Evolutionary conservation across 2,888 invertebrate species (phyloP), one percentile per base, ranked within the genome.

Genomic region (Tenthredo distinguenda): DNA sequence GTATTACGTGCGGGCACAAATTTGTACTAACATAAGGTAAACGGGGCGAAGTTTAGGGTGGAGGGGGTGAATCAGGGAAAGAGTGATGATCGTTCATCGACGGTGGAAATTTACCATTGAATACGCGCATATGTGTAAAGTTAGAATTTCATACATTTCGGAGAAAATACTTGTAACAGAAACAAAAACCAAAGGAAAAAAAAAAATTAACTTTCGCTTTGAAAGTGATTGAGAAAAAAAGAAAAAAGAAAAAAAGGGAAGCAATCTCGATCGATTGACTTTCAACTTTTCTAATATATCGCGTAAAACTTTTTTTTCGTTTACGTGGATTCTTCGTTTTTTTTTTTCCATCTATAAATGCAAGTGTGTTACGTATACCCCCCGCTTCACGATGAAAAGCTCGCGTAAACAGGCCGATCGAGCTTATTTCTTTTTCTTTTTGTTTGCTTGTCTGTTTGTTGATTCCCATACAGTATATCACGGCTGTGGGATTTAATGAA

Each of bases 401-500:
- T 37, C 31, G 9, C 7, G n/a, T 6, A 71, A n/a, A 71, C 37
- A 34, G 37, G n/a, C 34, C 34, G 34, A 71, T 71, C 10, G 71
- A 71, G n/a, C 37, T 37, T 71, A 40, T 71, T n/a, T 18, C 34
- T 37, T 37, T 26, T 37, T 71, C 4, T 37, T 2, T 12, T 26
- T 21, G 2, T 62, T 62, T 26, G 26, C 15, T 31, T 68, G 7
- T 55, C n/a, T 55, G 55, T n/a, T 62, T 62, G 26, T 26, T 62
- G 26, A 62, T 62, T 26, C 62, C 26, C 7, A 26, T 62, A 62
- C 10, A 62, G 62, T 71, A 71, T 37, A 65, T 12, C 26, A 40
- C 10, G 76, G 21, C 26, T 47, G 26, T 26, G 21, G 76, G 47
- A 76, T 76, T 76, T 76, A 76, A 76, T 76, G 76, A 76, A 76